These are phyloP conservation scores for Trichacis sp. DNA, from an alignment of 2,888 invertebrate species.

Conservation along the genomic window DNA sequence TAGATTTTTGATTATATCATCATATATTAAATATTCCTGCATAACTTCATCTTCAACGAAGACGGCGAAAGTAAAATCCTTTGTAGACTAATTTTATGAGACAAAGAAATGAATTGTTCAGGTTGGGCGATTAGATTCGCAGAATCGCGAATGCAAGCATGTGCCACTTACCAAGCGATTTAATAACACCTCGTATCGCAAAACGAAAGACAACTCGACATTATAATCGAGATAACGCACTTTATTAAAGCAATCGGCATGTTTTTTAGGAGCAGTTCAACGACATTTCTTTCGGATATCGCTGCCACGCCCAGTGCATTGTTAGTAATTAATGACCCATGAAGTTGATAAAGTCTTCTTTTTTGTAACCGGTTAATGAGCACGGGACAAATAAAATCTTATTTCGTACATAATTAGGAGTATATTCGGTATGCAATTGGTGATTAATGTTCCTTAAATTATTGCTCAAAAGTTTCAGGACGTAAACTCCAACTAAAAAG, in stretches of 20 bases:
- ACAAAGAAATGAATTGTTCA: background rate
- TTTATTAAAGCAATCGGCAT: conserved; percentile 38
- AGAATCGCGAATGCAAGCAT: background rate
- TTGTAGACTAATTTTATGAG: background rate
- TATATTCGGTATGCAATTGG: too few relatives aligned
- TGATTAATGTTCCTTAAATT: too few relatives aligned
- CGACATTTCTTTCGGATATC: conserved; percentile 36
- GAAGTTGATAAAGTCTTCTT: conserved; percentile 36
- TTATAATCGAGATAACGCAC: conserved; percentile 38
- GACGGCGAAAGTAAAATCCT: too few relatives aligned
- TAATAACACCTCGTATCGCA: conserved; percentile 17
- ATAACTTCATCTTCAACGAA: too few relatives aligned
- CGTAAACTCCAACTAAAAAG: too few relatives aligned
- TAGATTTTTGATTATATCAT: too few relatives aligned
- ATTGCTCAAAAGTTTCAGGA: too few relatives aligned
- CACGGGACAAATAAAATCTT: background rate
- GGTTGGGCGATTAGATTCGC: background rate
- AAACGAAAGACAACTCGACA: conserved; percentile 37
- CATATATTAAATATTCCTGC: too few relatives aligned
- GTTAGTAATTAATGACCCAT: conserved; percentile 43
- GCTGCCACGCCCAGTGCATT: conserved; percentile 38
- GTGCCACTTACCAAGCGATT: background rate
- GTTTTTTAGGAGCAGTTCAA: conserved; percentile 39
- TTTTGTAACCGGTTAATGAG: background rate
- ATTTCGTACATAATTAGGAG: too few relatives aligned